A percentile compares a stretch with the other conserved stretches of the same genome.
phyloP scores from a whole-genome alignment of 2,888 invertebrate species.

The Clostera curtula region DNA sequence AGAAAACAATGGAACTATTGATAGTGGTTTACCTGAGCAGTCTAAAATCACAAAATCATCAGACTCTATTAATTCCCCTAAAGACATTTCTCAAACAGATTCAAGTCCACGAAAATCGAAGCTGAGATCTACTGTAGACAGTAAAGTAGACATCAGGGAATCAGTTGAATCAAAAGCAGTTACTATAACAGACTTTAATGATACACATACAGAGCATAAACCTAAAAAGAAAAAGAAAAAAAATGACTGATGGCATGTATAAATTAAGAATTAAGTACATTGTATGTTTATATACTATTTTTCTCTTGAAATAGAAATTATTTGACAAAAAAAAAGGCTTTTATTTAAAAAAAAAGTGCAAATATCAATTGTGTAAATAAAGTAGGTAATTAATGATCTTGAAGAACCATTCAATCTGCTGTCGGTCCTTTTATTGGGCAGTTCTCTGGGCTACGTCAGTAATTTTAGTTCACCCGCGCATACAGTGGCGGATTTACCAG shows the following conservation, averaged over 20 bases:
- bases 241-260: constrained; percentile 20
- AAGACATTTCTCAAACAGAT: constrained; percentile 11
- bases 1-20: too few relatives aligned
- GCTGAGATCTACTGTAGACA: constrained; percentile 30
- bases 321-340: too few relatives aligned
- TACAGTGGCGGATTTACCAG: too few relatives aligned
- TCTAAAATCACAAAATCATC: constrained; percentile 23
- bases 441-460: too few relatives aligned
- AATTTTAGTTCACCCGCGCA: too few relatives aligned
- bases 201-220: constrained; percentile 30
- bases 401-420: too few relatives aligned
- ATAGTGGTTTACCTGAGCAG: constrained; percentile 30
- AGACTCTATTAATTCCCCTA: constrained; percentile 19
- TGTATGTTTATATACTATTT: constrained; percentile 16
- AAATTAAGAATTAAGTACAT: constrained; percentile 7
- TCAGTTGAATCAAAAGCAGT: constrained; percentile 31
- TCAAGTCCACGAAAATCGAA: constrained; percentile 24
- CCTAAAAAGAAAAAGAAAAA: constrained; percentile 47
- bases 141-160: constrained; percentile 39
- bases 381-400: too few relatives aligned
- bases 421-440: too few relatives aligned
- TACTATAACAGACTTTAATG: too few relatives aligned
- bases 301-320: constrained; percentile 3
- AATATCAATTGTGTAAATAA: too few relatives aligned
- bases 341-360: too few relatives aligned